Base-by-base conservation (phyloP, 2,113 vertebrate genomes). In the Pontoporia blainvillei region DNA sequence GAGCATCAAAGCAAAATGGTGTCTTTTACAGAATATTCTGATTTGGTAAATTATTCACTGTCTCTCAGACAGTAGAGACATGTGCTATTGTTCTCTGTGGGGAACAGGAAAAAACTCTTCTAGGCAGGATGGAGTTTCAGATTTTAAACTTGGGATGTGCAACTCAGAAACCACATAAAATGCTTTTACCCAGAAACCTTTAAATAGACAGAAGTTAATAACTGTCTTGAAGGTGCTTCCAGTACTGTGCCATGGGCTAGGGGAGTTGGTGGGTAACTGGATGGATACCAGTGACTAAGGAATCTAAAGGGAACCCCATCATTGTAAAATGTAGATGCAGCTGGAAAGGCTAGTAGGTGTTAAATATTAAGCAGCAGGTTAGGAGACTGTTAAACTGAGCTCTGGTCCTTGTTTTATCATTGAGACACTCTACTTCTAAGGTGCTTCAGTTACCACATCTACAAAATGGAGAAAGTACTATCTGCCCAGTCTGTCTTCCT, bases 1-100 rank as follows among this genome's bases (percentile, higher is more conserved):
- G 93, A 82, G 81, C 96, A 95, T 97, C 92, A 98, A 83, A 97
- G 81, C 90, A 96, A 94, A 96, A 94, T 41, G 39, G 54, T 97
- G 41, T 88, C 84, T 98, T 95, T 96, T 72, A 97, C 85, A 96
- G 94, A 97, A 92, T 95, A 76, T 97, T 97, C 95, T 90, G 94
- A 94, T 94, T 95, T 98, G 41, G 86, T 96, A 96, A 97, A 97
- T 96, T 96, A 97, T 95, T 94, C 96, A 89, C 94, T 57, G 17
- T 95, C 59, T 93, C 93, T 92, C 87, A 86, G 90, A 95, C 20
- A 83, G 92, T 91, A 25, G 69, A 95, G 84, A 91, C 92, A 94
- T 95, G 95, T 75, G 93, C 85, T 96, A 85, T 96, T 97, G 86
- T 96, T 94, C 83, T 97, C 41, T 90, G 31, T 78, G 39, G 75